Conservation (phyloP, 1,140 invertebrate genomes). For the Bombus huntii region DNA sequence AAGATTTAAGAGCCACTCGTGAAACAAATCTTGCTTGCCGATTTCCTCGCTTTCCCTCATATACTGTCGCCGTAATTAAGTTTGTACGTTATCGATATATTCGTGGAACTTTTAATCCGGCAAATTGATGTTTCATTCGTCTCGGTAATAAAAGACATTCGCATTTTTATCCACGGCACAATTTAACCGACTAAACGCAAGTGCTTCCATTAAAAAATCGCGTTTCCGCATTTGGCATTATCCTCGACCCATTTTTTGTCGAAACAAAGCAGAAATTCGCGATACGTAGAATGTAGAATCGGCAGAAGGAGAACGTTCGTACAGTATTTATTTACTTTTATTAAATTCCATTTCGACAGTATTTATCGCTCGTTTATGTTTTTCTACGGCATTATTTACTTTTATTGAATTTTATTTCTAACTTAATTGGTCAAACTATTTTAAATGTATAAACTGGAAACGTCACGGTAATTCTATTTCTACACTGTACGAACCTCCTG, state of each 20-base stretch:
- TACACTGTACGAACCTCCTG: no score
- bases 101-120: conserved; percentile 39
- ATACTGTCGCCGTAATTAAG: conserved; percentile 37
- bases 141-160: conserved; percentile 29
- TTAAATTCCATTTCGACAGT: no score
- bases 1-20: conserved; percentile 3
- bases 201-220: conserved; percentile 22
- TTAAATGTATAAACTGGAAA: no score
- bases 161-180: conserved; percentile 11
- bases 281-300: not conserved
- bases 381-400: no score
- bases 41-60: not conserved
- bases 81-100: conserved; percentile 39
- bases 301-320: not conserved
- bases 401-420: no score
- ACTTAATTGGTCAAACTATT: no score
- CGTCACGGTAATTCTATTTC: no score
- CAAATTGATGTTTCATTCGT: conserved; percentile 31
- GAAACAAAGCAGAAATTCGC: not conserved
- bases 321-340: no score
- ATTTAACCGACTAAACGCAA: conserved; percentile 7
- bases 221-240: conserved; percentile 8
- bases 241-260: not conserved
- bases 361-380: no score
- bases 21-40: not conserved